These are phyloP conservation scores for Axis porcinus DNA, from an alignment of 2,113 vertebrate species.

Conservation along the genomic window DNA sequence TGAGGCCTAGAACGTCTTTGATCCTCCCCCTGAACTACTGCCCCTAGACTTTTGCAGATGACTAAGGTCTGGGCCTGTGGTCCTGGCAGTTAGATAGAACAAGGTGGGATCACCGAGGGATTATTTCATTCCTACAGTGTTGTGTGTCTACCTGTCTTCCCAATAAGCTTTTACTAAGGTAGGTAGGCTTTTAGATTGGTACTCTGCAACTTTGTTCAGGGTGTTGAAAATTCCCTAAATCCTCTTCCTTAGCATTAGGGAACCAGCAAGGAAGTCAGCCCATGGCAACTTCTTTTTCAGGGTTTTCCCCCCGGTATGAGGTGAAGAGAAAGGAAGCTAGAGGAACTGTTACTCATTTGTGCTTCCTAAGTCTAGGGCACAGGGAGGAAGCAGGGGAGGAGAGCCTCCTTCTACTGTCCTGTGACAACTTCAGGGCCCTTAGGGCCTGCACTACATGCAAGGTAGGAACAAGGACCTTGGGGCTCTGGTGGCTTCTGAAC, in stretches of 20 bases:
- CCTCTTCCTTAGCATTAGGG: background rate
- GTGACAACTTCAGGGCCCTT: background rate
- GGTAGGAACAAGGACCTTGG: background rate
- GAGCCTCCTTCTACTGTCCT: slow-evolving; percentile 15
- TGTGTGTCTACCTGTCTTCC: background rate
- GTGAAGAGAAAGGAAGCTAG: background rate
- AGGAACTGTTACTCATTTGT: slow-evolving; percentile 15
- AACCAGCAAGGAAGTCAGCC: background rate
- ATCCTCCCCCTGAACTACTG: slow-evolving; percentile 10
- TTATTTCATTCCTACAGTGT: background rate
- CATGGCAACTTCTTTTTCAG: background rate
- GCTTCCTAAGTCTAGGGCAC: background rate
- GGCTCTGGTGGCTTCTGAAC: background rate
- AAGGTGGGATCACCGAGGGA: background rate
- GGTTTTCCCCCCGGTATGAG: background rate
- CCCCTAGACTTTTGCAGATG: slow-evolving; percentile 1
- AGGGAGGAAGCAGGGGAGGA: background rate
- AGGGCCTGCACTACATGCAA: background rate
- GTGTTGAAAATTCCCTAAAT: slow-evolving; percentile 7
- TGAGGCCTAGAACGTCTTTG: slow-evolving; percentile 25
- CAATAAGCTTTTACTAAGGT: background rate
- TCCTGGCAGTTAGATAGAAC: slow-evolving; percentile 22
- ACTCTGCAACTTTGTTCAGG: slow-evolving; percentile 4
- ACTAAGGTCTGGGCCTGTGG: background rate
- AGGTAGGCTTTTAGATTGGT: background rate